A percentile compares a stretch with the other conserved stretches of the same genome.
Conservation (phyloP, 2,888 invertebrate species). For the Pollenia labialis region DNA sequence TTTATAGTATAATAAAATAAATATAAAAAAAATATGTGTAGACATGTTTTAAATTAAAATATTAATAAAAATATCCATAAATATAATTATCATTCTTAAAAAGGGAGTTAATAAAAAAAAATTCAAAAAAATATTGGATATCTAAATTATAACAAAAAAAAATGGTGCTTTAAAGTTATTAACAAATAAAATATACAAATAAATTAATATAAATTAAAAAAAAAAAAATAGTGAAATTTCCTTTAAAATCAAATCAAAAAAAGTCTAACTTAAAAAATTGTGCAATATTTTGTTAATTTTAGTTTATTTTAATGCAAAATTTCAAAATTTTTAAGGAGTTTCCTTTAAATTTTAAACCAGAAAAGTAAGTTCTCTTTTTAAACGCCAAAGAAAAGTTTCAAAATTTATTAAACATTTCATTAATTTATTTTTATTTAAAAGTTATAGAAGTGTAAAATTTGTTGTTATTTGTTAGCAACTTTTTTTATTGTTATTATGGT, state of each 20-base stretch:
- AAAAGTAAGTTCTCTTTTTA: constrained; percentile 58
- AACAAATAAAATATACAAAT: constrained; percentile 20
- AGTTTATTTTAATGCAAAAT: constrained; percentile 44
- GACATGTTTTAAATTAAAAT: constrained; percentile 47
- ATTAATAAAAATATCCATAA: constrained; percentile 30
- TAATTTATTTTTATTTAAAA: constrained; percentile 41
- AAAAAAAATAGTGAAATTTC: constrained; percentile 52
- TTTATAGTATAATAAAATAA: constrained; percentile 57
- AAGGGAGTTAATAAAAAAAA: constrained; percentile 36
- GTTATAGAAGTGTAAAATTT: constrained; percentile 16
- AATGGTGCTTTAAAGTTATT: constrained; percentile 62
- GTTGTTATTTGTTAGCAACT: constrained; percentile 51
- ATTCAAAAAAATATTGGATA: not conserved
- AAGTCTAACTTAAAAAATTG: constrained; percentile 43
- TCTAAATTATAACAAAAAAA: not conserved
- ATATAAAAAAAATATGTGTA: constrained; percentile 47
- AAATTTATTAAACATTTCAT: constrained; percentile 4
- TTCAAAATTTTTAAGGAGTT: constrained; percentile 50
- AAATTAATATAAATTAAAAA: constrained; percentile 3
- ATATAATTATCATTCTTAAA: constrained; percentile 4
- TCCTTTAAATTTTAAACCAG: constrained; percentile 48
- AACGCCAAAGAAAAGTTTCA: not conserved
- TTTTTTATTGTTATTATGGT: constrained; percentile 64
- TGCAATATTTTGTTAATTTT: constrained; percentile 67
- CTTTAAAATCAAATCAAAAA: constrained; percentile 9